Conservation (phyloP, 2,797 vertebrate species). For the Brachyalestes nurse region DNA sequence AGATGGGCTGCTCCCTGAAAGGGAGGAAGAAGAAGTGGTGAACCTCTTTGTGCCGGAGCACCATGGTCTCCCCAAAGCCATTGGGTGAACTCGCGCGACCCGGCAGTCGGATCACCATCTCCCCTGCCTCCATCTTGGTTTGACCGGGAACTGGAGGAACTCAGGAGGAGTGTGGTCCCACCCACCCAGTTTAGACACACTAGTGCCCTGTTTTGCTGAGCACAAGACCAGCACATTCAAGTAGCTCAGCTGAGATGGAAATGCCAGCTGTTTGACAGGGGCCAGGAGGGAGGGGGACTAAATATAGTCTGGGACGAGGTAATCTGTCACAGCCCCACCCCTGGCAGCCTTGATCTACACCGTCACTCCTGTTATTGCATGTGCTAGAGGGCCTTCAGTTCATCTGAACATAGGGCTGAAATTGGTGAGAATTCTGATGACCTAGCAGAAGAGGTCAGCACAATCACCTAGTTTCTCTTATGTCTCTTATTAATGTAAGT, state of each 20-base stretch:
- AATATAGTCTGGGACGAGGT: constrained; percentile 71
- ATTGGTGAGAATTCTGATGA: background rate
- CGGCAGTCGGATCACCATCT: constrained; percentile 76
- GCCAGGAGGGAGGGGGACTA: constrained; percentile 64
- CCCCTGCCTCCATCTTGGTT: constrained; percentile 73
- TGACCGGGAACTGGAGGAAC: constrained; percentile 29
- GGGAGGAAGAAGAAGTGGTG: constrained; percentile 80
- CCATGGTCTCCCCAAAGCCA: constrained; percentile 70
- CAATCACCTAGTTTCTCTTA: background rate
- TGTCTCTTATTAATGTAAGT: background rate
- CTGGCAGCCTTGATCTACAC: constrained; percentile 44
- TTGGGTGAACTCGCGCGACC: constrained; percentile 71
- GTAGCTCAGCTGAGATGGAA: constrained; percentile 73
- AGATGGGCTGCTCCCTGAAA: constrained; percentile 97
- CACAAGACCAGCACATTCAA: constrained; percentile 48
- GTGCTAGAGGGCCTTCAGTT: constrained; percentile 8
- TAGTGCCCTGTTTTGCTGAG: constrained; percentile 56
- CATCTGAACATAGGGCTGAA: background rate
- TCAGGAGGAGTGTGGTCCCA: constrained; percentile 36
- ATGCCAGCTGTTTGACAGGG: constrained; percentile 77
- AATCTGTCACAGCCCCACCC: constrained; percentile 73
- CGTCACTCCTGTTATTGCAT: constrained; percentile 23
- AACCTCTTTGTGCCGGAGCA: constrained; percentile 78
- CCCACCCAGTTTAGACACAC: constrained; percentile 49
- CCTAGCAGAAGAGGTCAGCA: background rate